Conservation (phyloP, 2,113 vertebrate genomes). For the Gallinago paraguaiae region DNA sequence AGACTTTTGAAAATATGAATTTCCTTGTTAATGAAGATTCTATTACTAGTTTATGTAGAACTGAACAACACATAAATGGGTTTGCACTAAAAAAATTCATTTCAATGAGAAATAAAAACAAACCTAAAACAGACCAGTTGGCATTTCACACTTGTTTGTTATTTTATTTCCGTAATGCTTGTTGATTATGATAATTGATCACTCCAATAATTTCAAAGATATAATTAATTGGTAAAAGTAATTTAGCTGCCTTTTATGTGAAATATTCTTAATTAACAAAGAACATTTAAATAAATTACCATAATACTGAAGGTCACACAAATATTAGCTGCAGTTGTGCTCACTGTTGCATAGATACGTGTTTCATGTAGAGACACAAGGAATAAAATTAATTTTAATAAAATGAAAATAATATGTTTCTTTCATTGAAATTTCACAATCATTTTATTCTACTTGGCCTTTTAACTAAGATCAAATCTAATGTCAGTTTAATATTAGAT, state of each 20-base stretch:
- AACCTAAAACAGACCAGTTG: slow-evolving; percentile 9
- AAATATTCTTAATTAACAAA: slow-evolving; percentile 80
- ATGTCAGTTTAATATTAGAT: not conserved
- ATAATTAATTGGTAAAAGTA: slow-evolving; percentile 75
- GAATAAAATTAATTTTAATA: slow-evolving; percentile 10
- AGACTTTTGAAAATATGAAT: not conserved
- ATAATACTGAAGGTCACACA: slow-evolving; percentile 77
- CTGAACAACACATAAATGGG: not conserved
- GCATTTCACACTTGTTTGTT: slow-evolving; percentile 69
- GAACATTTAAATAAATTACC: slow-evolving; percentile 80
- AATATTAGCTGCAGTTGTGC: slow-evolving; percentile 63
- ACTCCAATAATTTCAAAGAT: slow-evolving; percentile 73
- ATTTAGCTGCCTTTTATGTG: slow-evolving; percentile 70
- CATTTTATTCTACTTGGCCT: not conserved
- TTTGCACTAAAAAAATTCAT: not conserved
- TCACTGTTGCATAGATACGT: slow-evolving; percentile 1
- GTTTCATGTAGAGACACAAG: not conserved
- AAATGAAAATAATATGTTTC: not conserved
- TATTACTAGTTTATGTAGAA: not conserved
- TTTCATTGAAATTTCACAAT: not conserved
- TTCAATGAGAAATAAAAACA: not conserved
- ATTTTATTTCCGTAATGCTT: slow-evolving; percentile 74
- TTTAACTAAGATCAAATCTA: not conserved
- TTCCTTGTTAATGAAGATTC: not conserved
- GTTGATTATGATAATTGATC: slow-evolving; percentile 80